Evolutionary conservation across 1,140 invertebrate genomes (phyloP).

Genomic region (Galendromus occidentalis): DNA sequence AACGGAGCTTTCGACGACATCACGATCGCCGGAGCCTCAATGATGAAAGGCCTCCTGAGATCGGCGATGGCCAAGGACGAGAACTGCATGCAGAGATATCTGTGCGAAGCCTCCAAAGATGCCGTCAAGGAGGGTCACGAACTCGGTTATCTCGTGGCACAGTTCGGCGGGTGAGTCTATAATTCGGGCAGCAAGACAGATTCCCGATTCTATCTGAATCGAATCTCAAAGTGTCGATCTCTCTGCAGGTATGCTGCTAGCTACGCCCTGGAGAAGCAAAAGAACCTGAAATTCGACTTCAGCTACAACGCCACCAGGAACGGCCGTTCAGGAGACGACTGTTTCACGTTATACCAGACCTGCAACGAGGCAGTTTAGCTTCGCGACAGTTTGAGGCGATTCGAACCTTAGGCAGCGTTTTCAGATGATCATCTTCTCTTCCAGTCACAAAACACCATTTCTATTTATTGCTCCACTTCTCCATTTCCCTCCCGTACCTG

Average conservation of each 20-base stretch:
- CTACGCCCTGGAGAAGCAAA: constrained; percentile 50
- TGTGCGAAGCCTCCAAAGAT: constrained; percentile 69
- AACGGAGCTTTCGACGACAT: constrained; percentile 20
- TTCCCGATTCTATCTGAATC: neutral
- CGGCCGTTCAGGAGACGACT: constrained; percentile 60
- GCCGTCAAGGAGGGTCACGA: constrained; percentile 56
- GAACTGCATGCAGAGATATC: constrained; percentile 51
- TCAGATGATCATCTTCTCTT: too few relatives aligned
- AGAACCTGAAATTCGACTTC: constrained; percentile 47
- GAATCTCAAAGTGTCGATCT: too few relatives aligned
- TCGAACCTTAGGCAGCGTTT: neutral
- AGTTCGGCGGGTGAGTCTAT: constrained; percentile 81
- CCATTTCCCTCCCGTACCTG: too few relatives aligned
- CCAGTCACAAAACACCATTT: too few relatives aligned
- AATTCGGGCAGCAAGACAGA: neutral
- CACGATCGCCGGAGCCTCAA: constrained; percentile 20
- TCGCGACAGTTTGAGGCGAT: neutral
- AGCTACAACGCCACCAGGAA: constrained; percentile 59
- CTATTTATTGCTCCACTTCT: too few relatives aligned
- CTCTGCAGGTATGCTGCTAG: constrained; percentile 53
- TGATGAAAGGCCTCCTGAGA: constrained; percentile 48
- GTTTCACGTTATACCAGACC: constrained; percentile 52
- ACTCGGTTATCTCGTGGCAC: constrained; percentile 64
- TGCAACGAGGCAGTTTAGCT: constrained; percentile 47
- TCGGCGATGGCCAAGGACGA: constrained; percentile 59